Evolutionary conservation across 1,140 invertebrate species (phyloP).

Genomic region (Pseudomyrmex concolor): DNA sequence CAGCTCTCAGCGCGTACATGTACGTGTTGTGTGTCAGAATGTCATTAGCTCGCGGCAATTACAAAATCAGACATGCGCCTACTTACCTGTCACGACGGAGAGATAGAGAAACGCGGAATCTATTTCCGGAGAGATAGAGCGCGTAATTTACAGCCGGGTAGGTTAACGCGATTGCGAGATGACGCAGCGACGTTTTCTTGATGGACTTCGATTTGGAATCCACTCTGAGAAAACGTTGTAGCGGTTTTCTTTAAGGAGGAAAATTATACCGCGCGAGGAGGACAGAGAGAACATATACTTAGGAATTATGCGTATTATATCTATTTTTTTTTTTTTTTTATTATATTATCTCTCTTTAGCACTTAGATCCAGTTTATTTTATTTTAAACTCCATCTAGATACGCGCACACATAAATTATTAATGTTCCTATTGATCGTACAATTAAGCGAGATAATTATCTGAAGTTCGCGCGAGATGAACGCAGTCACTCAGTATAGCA

Average conservation of each 20-base stretch:
- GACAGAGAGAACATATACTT: too few relatives aligned
- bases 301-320: background rate
- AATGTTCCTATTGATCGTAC: too few relatives aligned
- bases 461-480: background rate
- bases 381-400: too few relatives aligned
- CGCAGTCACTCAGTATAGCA: background rate
- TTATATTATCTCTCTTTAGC: too few relatives aligned
- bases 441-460: background rate
- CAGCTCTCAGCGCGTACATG: background rate
- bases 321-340: background rate
- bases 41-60: constrained; percentile 57
- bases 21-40: constrained; percentile 45
- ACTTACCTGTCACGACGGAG: background rate
- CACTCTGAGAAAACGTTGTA: background rate
- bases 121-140: background rate
- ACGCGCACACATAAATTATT: too few relatives aligned
- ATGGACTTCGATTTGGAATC: background rate
- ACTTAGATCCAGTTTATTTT: too few relatives aligned
- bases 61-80: constrained; percentile 34
- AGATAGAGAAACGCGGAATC: background rate
- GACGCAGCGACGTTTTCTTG: too few relatives aligned
- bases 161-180: background rate
- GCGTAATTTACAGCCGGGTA: background rate
- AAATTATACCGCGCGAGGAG: background rate
- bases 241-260: background rate